Evolutionary conservation across 2,888 invertebrate genomes (phyloP), one percentile per base, ranked within the genome.

Genomic region (Noctua pronuba): DNA sequence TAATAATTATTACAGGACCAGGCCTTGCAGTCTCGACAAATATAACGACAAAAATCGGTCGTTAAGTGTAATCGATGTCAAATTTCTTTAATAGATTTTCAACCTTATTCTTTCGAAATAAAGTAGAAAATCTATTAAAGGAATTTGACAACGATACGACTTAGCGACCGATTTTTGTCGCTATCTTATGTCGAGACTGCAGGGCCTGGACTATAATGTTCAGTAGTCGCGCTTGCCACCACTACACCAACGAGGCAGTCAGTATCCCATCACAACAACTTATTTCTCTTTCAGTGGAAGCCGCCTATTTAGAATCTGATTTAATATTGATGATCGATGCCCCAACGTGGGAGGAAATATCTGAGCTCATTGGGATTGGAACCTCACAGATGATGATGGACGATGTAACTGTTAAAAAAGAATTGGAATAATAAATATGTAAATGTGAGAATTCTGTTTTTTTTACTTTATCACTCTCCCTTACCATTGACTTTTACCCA

Each of bases 241-340:
- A 21, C 21, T 0, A 62, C 21, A 62, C 3, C 10, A 35, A 35
- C 18, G 21, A 21, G 7, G 35, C 35, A 35, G 31, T 31, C 3
- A 28, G 38, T 16, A 4, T 7, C 11, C n/a, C 18, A 4, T 38
- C 7, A 69, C 2, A 28, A 46, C 35, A 44, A 11, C 28, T 18
- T 1, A 41, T 41, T 41, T 41, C 2, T 31, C 1, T 90, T 88
- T 58, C 85, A 95, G 95, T 95, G 65, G 94, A 95, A 86, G 91
- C 93, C 1, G 93, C 94, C 0, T 93, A 93, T 72, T 79, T 95
- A 46, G 93, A 95, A 80, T 92, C 92, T 0, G 94, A 95, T 64
- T 69, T 96, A 77, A 79, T 95, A 80, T 82, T 92, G 75, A 90
- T 89, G 10, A 90, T 96, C 2, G 92, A 94, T 74, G 89, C 93